Conservation (phyloP, 2,888 invertebrate genomes). For the Invenusta paracnida region DNA sequence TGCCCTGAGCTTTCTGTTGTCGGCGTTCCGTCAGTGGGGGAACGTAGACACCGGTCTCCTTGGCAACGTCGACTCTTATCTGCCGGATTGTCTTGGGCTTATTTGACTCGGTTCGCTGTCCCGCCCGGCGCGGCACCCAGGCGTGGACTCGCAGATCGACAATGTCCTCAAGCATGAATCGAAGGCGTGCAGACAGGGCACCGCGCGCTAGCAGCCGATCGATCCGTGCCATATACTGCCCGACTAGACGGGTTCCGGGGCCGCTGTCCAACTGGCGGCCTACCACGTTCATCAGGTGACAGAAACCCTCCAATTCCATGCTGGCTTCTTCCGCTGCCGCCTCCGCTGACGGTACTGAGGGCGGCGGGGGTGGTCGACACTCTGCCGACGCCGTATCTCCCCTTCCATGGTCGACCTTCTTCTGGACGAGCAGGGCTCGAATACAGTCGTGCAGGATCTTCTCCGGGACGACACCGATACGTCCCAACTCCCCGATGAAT, state of each 20-base stretch:
- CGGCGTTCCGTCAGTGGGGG: no score
- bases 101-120: conserved; percentile 30
- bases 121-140: conserved; percentile 3
- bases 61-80: no score
- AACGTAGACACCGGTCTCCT: no score
- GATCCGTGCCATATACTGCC: conserved; percentile 81
- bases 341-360: no score
- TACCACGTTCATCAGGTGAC: conserved; percentile 96
- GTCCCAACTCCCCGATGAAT: conserved; percentile 79
- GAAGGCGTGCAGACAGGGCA: conserved; percentile 77
- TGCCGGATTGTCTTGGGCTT: no score
- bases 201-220: neutral
- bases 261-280: conserved; percentile 92
- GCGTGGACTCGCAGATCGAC: conserved; percentile 75
- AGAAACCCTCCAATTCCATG: conserved; percentile 95
- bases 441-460: conserved; percentile 86
- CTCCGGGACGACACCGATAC: conserved; percentile 88
- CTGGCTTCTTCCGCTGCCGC: conserved; percentile 66
- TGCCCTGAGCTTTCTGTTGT: no score
- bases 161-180: conserved; percentile 94
- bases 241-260: conserved; percentile 73
- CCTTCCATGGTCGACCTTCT: no score
- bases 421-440: conserved; percentile 73
- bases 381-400: no score
- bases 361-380: no score